A percentile compares a stretch with the other conserved stretches of the same genome.
Conservation (phyloP, 2,888 invertebrate genomes). For the Antheraea yamamai region DNA sequence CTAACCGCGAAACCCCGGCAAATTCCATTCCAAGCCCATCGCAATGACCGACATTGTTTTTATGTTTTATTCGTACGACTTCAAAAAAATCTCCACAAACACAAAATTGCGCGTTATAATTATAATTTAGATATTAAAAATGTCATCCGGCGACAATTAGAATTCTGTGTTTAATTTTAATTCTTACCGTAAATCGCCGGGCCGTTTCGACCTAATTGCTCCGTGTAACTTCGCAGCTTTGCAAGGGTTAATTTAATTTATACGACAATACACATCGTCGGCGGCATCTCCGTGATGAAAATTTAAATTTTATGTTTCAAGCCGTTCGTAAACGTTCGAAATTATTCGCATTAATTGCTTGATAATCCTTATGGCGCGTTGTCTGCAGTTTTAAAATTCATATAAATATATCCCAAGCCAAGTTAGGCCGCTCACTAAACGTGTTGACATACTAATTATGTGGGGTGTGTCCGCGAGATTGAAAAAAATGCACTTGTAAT, state of each 20-base stretch:
- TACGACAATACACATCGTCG: constrained; percentile 46
- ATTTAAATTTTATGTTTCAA: constrained; percentile 18
- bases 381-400: background rate
- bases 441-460: too few relatives aligned
- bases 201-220: constrained; percentile 62
- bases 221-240: constrained; percentile 61
- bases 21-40: constrained; percentile 35
- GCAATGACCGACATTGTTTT: constrained; percentile 35
- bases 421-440: too few relatives aligned
- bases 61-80: constrained; percentile 28
- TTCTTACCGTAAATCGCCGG: constrained; percentile 60
- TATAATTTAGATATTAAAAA: constrained; percentile 55
- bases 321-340: background rate
- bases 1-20: constrained; percentile 10
- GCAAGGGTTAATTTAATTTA: constrained; percentile 66
- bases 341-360: constrained; percentile 4
- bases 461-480: too few relatives aligned
- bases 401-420: too few relatives aligned
- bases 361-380: constrained; percentile 2
- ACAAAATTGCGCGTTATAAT: constrained; percentile 49
- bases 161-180: constrained; percentile 51
- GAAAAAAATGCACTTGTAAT: too few relatives aligned
- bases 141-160: constrained; percentile 38
- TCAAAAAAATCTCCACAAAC: constrained; percentile 50
- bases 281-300: constrained; percentile 21